These are phyloP conservation scores for Drosophila serrata DNA, from an alignment of 1,140 invertebrate species.

Conservation along the genomic window DNA sequence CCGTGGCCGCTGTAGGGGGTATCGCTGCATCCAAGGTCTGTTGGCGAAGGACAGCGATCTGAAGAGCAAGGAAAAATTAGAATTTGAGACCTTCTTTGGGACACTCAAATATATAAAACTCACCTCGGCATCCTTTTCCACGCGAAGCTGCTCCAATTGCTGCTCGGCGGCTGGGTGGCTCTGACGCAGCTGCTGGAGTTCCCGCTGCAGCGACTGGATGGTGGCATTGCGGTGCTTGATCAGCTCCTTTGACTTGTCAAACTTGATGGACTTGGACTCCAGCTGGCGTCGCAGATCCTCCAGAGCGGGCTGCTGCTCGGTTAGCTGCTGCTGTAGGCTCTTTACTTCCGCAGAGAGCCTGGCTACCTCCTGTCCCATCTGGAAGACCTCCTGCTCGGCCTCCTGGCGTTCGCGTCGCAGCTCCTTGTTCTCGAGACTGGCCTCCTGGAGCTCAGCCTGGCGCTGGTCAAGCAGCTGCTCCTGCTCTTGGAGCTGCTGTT, in stretches of 20 bases:
- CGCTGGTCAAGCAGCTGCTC: constrained; percentile 31
- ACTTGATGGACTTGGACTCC: constrained; percentile 69
- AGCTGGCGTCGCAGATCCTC: constrained; percentile 62
- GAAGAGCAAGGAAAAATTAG: background rate
- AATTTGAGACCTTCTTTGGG: background rate
- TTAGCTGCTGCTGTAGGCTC: constrained; percentile 4
- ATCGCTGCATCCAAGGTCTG: background rate
- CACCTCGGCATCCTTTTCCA: constrained; percentile 33
- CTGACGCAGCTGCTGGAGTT: constrained; percentile 51
- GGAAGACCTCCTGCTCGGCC: constrained; percentile 22
- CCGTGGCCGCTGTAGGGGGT: background rate
- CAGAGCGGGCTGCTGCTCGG: constrained; percentile 14
- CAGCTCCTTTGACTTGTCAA: constrained; percentile 83
- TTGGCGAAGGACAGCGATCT: constrained; percentile 29
- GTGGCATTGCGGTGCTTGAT: constrained; percentile 78
- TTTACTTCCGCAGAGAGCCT: constrained; percentile 7
- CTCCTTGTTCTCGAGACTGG: constrained; percentile 50
- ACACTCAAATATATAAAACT: background rate
- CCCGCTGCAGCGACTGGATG: constrained; percentile 74
- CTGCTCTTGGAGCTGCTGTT: constrained; percentile 40
- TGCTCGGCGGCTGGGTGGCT: background rate
- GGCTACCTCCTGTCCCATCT: constrained; percentile 42
- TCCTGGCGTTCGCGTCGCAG: constrained; percentile 49
- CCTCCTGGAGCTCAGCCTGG: constrained; percentile 45
- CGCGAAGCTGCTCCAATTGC: constrained; percentile 6